Conservation (phyloP, 2,888 invertebrate species). For the Cylloceria caligata region DNA sequence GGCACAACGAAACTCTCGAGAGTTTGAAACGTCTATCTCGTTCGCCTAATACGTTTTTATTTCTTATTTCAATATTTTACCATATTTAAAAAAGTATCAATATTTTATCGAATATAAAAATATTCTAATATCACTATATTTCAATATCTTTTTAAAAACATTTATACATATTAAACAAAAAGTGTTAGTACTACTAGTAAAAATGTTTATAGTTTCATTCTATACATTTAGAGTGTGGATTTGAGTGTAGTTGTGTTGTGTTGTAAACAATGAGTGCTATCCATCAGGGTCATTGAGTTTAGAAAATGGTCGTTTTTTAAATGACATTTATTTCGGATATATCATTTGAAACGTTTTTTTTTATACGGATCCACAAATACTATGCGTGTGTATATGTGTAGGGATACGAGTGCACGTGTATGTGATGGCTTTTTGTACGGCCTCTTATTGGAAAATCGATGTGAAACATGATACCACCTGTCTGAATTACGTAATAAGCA, state of each 20-base stretch:
- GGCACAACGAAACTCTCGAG: background rate
- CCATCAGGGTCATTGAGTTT: background rate
- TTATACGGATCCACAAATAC: no score
- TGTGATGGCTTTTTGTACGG: background rate
- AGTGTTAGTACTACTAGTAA: no score
- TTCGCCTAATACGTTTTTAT: background rate
- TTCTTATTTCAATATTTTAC: background rate
- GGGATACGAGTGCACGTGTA: background rate
- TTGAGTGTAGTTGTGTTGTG: no score
- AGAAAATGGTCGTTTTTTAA: background rate
- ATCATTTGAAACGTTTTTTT: background rate
- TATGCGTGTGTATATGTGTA: background rate
- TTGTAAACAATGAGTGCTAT: background rate
- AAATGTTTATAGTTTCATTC: no score
- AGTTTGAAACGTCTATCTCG: background rate
- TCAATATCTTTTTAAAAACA: no score
- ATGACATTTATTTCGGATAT: background rate
- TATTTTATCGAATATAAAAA: no score
- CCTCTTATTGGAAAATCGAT: conserved; percentile 19
- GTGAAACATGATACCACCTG: background rate
- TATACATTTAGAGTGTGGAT: no score
- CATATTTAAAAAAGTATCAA: background rate
- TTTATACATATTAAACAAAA: no score
- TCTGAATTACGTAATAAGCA: conserved; percentile 2
- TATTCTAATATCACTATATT: no score